Conservation (phyloP, 2,113 vertebrate genomes). For the Pimephales promelas region DNA sequence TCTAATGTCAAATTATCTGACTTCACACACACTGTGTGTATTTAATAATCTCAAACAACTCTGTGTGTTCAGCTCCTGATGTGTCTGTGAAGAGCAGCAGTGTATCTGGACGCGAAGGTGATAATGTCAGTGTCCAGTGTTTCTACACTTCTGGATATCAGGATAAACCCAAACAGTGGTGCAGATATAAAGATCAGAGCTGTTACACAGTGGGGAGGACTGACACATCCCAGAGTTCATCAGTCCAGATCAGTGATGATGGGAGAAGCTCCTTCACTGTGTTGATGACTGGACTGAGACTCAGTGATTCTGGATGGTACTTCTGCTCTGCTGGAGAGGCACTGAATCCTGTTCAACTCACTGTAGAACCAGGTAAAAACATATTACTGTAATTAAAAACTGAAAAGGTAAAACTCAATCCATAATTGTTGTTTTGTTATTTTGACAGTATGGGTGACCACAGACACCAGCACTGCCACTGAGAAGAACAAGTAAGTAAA, state of each 20-base stretch:
- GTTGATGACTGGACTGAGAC: constrained; percentile 57
- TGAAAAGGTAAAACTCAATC: background rate
- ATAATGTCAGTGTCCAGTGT: constrained; percentile 49
- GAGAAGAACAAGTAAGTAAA: background rate
- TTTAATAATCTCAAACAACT: background rate
- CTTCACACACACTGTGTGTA: background rate
- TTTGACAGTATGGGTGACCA: no score
- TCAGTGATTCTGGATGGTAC: constrained; percentile 63
- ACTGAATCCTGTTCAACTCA: constrained; percentile 55
- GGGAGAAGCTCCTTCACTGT: constrained; percentile 58
- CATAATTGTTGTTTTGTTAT: background rate
- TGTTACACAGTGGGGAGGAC: background rate
- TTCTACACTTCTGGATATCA: constrained; percentile 37
- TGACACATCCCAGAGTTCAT: constrained; percentile 2
- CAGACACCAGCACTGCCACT: background rate
- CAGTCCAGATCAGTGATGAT: constrained; percentile 61
- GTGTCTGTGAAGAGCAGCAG: constrained; percentile 38
- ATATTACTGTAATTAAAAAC: background rate
- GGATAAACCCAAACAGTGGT: constrained; percentile 37
- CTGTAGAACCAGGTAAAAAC: constrained; percentile 28
- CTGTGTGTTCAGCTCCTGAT: constrained; percentile 24
- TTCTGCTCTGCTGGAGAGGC: constrained; percentile 49
- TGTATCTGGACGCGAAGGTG: constrained; percentile 42
- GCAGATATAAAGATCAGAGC: constrained; percentile 36
- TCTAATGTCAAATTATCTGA: background rate